Evolutionary conservation across 2,797 vertebrate genomes (phyloP).

Genomic region (Brachyalestes nurse): DNA sequence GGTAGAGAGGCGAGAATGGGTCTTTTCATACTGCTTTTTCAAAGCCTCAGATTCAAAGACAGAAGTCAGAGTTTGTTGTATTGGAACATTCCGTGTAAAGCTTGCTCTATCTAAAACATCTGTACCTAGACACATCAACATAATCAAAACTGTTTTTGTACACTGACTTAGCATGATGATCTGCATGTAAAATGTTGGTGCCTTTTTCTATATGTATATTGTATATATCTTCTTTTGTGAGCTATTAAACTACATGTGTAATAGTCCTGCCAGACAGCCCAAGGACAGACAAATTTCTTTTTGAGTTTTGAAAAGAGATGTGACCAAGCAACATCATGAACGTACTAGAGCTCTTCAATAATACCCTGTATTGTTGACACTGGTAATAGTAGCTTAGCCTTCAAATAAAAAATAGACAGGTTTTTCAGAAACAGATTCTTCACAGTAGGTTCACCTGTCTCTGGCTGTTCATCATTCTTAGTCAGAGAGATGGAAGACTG

Average conservation of each 20-base stretch:
- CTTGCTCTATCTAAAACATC: background rate
- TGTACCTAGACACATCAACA: background rate
- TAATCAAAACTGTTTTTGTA: background rate
- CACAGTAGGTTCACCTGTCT: background rate
- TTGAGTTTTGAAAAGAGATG: slow-evolving; percentile 29
- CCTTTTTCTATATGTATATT: background rate
- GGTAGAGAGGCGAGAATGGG: background rate
- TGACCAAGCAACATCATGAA: too few relatives aligned
- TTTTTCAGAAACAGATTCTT: slow-evolving; percentile 17
- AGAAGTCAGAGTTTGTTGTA: background rate
- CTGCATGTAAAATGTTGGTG: slow-evolving; percentile 9
- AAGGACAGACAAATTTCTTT: too few relatives aligned
- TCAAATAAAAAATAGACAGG: slow-evolving; percentile 43
- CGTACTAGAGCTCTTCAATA: slow-evolving; percentile 46
- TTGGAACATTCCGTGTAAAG: background rate
- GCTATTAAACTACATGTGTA: background rate
- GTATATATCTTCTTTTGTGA: slow-evolving; percentile 21
- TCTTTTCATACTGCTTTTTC: background rate
- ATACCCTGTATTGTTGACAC: slow-evolving; percentile 48
- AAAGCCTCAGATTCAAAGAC: background rate
- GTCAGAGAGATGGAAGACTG: slow-evolving; percentile 23
- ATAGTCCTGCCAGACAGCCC: too few relatives aligned
- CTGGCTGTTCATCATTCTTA: slow-evolving; percentile 1
- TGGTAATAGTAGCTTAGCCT: slow-evolving; percentile 45
- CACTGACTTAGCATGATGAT: slow-evolving; percentile 26